phyloP scores from a whole-genome alignment of 2,797 vertebrate genomes.

The Margarornis squamiger region DNA sequence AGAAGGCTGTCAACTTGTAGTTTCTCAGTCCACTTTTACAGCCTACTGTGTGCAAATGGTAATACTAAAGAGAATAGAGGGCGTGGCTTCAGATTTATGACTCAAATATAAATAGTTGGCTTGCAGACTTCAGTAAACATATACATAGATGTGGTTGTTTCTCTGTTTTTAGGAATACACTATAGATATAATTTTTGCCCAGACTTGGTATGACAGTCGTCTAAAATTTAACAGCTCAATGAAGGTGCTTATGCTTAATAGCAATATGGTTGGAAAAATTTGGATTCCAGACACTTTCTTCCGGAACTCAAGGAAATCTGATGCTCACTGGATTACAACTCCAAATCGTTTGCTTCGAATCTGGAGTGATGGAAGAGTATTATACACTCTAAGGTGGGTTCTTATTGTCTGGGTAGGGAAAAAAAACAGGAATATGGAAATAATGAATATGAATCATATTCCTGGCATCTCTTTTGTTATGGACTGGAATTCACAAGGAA shows the following conservation, averaged over 20 bases:
- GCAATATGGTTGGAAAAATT: slow-evolving; percentile 98
- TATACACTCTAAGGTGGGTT: slow-evolving; percentile 90
- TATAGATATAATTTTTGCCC: slow-evolving; percentile 97
- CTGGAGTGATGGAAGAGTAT: slow-evolving; percentile 92
- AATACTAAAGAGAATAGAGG: background rate
- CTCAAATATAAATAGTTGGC: background rate
- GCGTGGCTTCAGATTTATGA: background rate
- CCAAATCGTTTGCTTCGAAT: slow-evolving; percentile 92
- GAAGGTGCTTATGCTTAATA: slow-evolving; percentile 95
- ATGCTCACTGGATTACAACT: slow-evolving; percentile 97
- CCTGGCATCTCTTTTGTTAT: background rate
- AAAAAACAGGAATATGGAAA: background rate
- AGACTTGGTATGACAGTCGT: slow-evolving; percentile 95
- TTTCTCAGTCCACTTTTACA: background rate
- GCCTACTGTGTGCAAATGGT: background rate
- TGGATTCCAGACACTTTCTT: slow-evolving; percentile 99
- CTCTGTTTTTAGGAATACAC: slow-evolving; percentile 85
- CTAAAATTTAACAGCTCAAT: slow-evolving; percentile 95
- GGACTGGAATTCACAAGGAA: background rate
- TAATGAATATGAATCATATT: background rate
- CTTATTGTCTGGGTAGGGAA: background rate
- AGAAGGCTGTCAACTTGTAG: background rate
- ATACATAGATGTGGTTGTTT: background rate
- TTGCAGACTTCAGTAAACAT: background rate
- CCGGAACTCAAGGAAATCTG: slow-evolving; percentile 93